Conservation (phyloP, 2,888 invertebrate species). For the Pheosia tremula region DNA sequence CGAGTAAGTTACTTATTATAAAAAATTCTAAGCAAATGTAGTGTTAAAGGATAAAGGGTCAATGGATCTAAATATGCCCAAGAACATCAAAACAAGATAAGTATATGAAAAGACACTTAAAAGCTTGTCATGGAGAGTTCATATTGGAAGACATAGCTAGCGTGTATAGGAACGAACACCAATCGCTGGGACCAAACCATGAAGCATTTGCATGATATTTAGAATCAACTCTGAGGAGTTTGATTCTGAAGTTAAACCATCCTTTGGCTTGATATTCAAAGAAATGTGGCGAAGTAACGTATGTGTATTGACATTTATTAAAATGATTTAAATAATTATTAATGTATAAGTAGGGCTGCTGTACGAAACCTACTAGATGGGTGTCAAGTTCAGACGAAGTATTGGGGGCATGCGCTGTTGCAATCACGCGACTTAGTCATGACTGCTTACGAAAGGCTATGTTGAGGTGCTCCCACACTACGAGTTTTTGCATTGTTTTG, state of each 20-base stretch:
- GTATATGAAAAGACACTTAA: too few relatives aligned
- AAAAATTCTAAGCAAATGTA: too few relatives aligned
- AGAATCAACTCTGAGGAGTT: neutral
- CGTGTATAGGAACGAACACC: too few relatives aligned
- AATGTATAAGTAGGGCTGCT: constrained; percentile 29
- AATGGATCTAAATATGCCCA: too few relatives aligned
- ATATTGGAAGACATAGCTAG: too few relatives aligned
- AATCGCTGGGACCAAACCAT: too few relatives aligned
- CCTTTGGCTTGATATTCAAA: neutral
- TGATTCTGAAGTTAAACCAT: neutral
- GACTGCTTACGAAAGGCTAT: constrained; percentile 47
- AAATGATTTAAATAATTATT: neutral
- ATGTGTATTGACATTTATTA: neutral
- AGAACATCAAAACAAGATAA: too few relatives aligned
- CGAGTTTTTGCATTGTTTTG: constrained; percentile 6
- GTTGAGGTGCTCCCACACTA: constrained; percentile 25
- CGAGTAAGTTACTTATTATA: too few relatives aligned
- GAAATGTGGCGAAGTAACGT: neutral
- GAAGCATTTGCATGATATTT: too few relatives aligned
- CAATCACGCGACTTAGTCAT: constrained; percentile 61
- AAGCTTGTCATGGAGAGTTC: too few relatives aligned
- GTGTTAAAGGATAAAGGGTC: too few relatives aligned
- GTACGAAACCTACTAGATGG: constrained; percentile 49
- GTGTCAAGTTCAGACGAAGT: constrained; percentile 66
- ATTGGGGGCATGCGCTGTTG: constrained; percentile 60